Percentiles rank a stretch among this genome's conserved stretches.
phyloP scores from a whole-genome alignment of 2,113 vertebrate genomes.

The Anser brachyrhynchus region DNA sequence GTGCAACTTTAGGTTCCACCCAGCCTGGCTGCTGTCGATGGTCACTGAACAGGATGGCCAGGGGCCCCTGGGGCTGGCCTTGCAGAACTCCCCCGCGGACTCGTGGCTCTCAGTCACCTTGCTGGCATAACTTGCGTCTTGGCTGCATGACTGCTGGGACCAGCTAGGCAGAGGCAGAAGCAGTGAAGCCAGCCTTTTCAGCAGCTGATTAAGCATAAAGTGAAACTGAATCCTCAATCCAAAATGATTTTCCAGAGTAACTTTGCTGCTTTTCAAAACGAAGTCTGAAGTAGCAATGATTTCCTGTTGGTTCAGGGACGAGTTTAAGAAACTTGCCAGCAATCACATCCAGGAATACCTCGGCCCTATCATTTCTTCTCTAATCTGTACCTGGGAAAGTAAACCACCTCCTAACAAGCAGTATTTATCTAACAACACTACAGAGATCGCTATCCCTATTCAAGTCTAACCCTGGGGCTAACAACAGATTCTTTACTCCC shows the following conservation, averaged over 20 bases:
- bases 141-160: background rate
- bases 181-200: background rate
- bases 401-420: slow-evolving; percentile 39
- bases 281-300: background rate
- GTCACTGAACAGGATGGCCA: background rate
- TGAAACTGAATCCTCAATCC: background rate
- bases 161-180: background rate
- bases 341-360: slow-evolving; percentile 15
- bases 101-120: background rate
- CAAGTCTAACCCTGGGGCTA: background rate
- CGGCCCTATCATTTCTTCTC: slow-evolving; percentile 1
- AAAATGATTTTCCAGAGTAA: slow-evolving; percentile 18
- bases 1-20: background rate
- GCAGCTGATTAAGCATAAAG: slow-evolving; percentile 9
- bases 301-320: slow-evolving; percentile 12
- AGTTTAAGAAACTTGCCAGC: slow-evolving; percentile 12
- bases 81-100: background rate
- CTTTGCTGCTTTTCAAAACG: background rate
- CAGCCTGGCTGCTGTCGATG: background rate
- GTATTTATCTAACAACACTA: slow-evolving; percentile 43
- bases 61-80: no score
- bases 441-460: slow-evolving; percentile 14
- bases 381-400: slow-evolving; percentile 49
- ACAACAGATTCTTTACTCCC: slow-evolving; percentile 9
- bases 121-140: background rate